Evolutionary conservation across 30 jellyfish, hydroid and myxozoan genomes (phyloP), one percentile per base, ranked within the genome.

Genomic region (Thelohanellus kitauei): DNA sequence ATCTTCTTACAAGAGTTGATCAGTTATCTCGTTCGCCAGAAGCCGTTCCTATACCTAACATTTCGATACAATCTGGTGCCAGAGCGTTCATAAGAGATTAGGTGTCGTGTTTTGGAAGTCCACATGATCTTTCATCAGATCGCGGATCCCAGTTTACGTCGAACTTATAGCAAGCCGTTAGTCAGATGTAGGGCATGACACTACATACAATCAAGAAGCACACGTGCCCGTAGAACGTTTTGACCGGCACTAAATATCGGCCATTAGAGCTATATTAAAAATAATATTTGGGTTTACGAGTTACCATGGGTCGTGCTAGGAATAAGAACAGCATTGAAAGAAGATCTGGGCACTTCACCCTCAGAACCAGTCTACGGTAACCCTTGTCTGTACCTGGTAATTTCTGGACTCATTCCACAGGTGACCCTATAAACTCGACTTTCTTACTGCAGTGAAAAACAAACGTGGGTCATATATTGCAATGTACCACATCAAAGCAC

Each of bases 21-120:
- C 66, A 64, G 4, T 56, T 34, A 18, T 45, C 48, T 1, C 45
- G 71, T 20, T 54, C 53, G 71, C 80, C 57, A 0, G 67, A 47
- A 47, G 65, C 75, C 2, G 31, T 46, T 20, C 67, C 66, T 13
- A 21, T 55, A 17, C 8, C 35, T 12, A 25, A 46, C 22, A 46
- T 41, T 12, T 17, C 66, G 13, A 64, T 64, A 1, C 60, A 32
- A 21, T n/a, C 38, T 1, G 37, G 31, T 20, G 46, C 52, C 15
- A 32, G 13, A 3, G 57, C 66, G 8, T 35, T 55, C 5, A n/a
- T 55, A 24, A 1, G 15, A 9, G 29, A 41, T 9, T 55, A 47
- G 75, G 30, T 55, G 20, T 22, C 65, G 1, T 9, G 19, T 18
- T 55, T 55, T 23, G 66, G 66, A 14, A 52, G 23, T 44, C 65